Evolutionary conservation across 2,888 invertebrate species (phyloP).

Genomic region (Anaspis maculata): DNA sequence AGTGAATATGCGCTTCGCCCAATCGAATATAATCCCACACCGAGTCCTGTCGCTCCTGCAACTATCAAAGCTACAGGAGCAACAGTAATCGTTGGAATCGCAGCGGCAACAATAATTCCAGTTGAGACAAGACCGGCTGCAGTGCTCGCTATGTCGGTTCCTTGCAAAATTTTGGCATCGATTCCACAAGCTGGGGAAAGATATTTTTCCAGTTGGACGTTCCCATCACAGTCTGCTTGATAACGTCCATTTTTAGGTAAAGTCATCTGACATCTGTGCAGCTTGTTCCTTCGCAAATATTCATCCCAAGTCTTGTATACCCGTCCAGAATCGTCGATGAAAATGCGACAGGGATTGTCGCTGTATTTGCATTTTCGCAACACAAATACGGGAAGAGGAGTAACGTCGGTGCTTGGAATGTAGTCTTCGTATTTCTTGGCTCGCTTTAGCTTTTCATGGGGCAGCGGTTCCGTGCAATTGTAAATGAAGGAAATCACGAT

Average conservation of each 20-base stretch:
- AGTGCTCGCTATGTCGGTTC: constrained; percentile 28
- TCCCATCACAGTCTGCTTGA: constrained; percentile 25
- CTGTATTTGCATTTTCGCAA: constrained; percentile 32
- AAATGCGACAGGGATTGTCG: constrained; percentile 30
- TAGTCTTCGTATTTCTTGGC: constrained; percentile 28
- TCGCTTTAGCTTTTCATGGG: constrained; percentile 25
- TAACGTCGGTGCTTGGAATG: constrained; percentile 30
- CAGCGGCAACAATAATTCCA: constrained; percentile 47
- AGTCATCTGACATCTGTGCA: constrained; percentile 48
- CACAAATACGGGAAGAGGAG: constrained; percentile 32
- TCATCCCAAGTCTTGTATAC: constrained; percentile 49
- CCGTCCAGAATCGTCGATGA: constrained; percentile 39
- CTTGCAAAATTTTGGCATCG: constrained; percentile 24
- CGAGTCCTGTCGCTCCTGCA: constrained; percentile 29
- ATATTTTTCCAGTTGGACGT: constrained; percentile 27
- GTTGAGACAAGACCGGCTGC: constrained; percentile 38
- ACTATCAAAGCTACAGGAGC: constrained; percentile 44
- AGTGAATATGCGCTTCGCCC: constrained; percentile 45
- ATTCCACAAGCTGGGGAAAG: constrained; percentile 32
- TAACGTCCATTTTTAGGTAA: constrained; percentile 46
- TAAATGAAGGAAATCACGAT: constrained; percentile 28
- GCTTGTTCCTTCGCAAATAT: constrained; percentile 46
- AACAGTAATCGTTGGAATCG: constrained; percentile 45
- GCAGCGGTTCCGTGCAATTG: constrained; percentile 30
- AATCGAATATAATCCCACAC: constrained; percentile 45